Percentiles rank a stretch among this genome's conserved stretches.
These are phyloP conservation scores for Porphyrio hochstetteri DNA, from an alignment of 2,113 vertebrate genomes.

Conservation along the genomic window DNA sequence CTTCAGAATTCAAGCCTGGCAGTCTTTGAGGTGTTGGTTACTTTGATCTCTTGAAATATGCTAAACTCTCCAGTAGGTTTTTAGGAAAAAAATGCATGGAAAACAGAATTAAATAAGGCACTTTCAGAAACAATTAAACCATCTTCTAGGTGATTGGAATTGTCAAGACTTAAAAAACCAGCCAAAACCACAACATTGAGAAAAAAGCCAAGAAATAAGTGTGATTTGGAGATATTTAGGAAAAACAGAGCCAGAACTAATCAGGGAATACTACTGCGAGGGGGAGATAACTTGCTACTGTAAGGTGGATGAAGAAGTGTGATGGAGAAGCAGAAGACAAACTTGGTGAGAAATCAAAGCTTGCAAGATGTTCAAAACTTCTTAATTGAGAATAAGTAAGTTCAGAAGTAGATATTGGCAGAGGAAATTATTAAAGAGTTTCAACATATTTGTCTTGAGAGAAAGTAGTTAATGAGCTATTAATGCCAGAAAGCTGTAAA, in stretches of 20 bases:
- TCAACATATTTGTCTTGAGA: slow-evolving; percentile 7
- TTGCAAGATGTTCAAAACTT: background rate
- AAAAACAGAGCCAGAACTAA: background rate
- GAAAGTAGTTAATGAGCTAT: background rate
- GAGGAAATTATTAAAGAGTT: background rate
- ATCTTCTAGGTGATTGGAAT: background rate
- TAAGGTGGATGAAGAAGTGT: background rate
- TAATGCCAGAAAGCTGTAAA: slow-evolving; percentile 11
- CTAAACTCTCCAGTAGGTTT: background rate
- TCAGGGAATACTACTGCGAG: background rate
- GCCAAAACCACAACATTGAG: background rate
- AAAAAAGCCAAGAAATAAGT: background rate
- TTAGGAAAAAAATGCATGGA: background rate
- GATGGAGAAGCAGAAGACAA: background rate
- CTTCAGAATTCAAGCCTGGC: background rate
- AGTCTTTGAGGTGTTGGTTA: background rate
- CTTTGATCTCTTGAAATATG: background rate
- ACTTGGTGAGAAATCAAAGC: slow-evolving; percentile 13
- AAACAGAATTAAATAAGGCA: background rate
- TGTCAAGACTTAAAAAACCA: background rate
- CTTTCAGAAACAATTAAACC: background rate
- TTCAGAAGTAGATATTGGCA: background rate
- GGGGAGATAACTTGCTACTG: slow-evolving; percentile 24
- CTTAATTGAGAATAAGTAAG: background rate
- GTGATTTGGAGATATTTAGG: background rate